Evolutionary conservation across 2,113 vertebrate genomes (phyloP).

Genomic region (Ceyx cyanopectus): DNA sequence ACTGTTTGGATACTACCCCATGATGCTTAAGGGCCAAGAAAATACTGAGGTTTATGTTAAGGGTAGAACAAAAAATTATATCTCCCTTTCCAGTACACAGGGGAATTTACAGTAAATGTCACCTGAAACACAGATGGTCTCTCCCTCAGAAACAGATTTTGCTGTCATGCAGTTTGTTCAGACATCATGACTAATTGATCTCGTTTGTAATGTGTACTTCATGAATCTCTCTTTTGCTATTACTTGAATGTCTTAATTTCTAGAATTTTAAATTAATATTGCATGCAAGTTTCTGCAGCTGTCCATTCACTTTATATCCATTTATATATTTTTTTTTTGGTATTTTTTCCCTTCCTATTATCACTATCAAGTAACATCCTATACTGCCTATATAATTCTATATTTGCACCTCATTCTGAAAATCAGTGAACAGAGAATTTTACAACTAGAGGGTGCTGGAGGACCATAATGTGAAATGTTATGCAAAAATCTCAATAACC

Average conservation of each 20-base stretch:
- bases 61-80: neutral
- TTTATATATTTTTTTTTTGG: neutral
- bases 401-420: neutral
- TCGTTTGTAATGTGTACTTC: neutral
- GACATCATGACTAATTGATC: neutral
- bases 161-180: neutral
- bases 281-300: neutral
- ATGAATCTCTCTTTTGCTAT: neutral
- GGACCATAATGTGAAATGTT: neutral
- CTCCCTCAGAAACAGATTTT: constrained; percentile 14
- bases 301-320: neutral
- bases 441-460: constrained; percentile 69
- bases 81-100: neutral
- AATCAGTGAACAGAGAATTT: constrained; percentile 12
- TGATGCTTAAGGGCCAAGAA: neutral
- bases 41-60: neutral
- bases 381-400: neutral
- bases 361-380: neutral
- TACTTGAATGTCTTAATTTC: neutral
- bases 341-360: neutral
- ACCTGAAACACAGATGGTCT: constrained; percentile 35
- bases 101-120: constrained; percentile 25
- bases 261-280: neutral
- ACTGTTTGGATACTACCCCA: neutral
- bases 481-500: constrained; percentile 16